Evolutionary conservation across 1,140 invertebrate genomes (phyloP).

Genomic region (Hypsibius dujardini): DNA sequence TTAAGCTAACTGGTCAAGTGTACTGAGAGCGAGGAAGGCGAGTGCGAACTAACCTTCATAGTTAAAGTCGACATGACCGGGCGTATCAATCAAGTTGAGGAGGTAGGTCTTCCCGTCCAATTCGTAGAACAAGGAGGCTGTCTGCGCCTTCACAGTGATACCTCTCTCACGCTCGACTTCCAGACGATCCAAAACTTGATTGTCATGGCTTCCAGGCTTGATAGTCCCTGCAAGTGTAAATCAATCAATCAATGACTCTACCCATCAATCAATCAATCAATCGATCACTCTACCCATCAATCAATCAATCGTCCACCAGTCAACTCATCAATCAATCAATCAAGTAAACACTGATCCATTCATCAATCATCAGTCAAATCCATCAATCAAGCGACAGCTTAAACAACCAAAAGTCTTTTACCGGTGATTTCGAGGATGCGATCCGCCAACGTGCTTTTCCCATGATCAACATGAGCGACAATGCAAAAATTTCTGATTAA

Average conservation of each 20-base stretch:
- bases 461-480: slow-evolving; percentile 93
- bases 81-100: slow-evolving; percentile 89
- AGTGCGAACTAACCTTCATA: no score
- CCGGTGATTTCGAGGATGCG: slow-evolving; percentile 70
- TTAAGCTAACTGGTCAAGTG: no score
- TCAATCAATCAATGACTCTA: no score
- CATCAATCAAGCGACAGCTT: no score
- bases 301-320: no score
- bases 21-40: no score
- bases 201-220: slow-evolving; percentile 30
- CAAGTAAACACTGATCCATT: no score
- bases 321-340: no score
- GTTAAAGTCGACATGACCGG: no score
- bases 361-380: no score
- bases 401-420: slow-evolving; percentile 24
- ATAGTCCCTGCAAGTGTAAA: slow-evolving; percentile 25
- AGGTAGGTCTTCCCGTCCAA: slow-evolving; percentile 46
- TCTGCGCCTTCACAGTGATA: slow-evolving; percentile 95
- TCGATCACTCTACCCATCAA: no score
- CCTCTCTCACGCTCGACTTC: slow-evolving; percentile 83
- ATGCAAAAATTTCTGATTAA: slow-evolving; percentile 83
- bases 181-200: slow-evolving; percentile 69
- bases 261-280: no score
- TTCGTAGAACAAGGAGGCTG: slow-evolving; percentile 64
- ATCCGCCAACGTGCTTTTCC: slow-evolving; percentile 87